Percentiles rank a stretch among this genome's conserved stretches.
Conservation (phyloP, 2,888 invertebrate genomes). For the Nipponacmea schrenckii region DNA sequence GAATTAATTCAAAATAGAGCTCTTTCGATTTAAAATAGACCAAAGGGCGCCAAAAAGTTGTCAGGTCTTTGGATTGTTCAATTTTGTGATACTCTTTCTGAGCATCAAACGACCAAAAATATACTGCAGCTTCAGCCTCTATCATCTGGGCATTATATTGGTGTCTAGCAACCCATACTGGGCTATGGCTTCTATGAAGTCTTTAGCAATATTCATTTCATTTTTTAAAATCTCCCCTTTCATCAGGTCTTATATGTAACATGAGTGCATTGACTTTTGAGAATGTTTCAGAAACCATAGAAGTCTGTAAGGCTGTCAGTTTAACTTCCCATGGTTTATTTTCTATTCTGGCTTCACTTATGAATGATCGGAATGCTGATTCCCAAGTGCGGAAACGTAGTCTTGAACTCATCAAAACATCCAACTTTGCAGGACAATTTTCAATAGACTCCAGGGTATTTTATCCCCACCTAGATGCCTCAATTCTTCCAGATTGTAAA, state of each 20-base stretch:
- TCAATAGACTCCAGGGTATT: neutral
- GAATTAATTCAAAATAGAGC: constrained; percentile 1
- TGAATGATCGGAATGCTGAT: neutral
- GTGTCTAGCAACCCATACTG: neutral
- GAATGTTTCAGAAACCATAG: neutral
- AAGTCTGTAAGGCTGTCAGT: neutral
- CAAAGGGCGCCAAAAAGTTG: neutral
- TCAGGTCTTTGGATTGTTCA: neutral
- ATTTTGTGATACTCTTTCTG: neutral
- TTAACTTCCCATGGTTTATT: neutral
- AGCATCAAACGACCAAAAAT: neutral
- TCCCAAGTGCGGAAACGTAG: neutral
- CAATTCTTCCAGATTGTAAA: neutral
- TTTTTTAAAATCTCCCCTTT: neutral
- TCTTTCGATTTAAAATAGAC: neutral
- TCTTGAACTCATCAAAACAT: neutral
- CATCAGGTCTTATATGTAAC: neutral
- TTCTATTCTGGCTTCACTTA: neutral
- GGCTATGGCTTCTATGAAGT: neutral
- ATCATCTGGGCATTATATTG: neutral
- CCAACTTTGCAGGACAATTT: neutral
- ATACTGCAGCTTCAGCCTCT: neutral
- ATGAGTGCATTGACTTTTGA: neutral
- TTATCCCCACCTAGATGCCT: neutral
- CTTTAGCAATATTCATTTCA: neutral